Base-by-base conservation (phyloP, 2,888 invertebrate species). In the Empis livida region DNA sequence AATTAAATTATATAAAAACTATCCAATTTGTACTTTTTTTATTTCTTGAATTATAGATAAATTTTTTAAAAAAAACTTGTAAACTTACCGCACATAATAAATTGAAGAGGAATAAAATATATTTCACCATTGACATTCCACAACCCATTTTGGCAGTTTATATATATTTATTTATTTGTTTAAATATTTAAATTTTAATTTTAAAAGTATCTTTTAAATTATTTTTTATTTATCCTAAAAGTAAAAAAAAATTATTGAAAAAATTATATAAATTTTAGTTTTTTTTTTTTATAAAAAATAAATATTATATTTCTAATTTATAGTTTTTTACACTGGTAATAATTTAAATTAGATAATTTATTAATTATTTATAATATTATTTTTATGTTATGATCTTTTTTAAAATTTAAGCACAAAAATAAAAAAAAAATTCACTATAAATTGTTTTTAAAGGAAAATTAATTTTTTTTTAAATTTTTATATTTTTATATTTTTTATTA, bases 51-150 rank as follows among this genome's bases (percentile, higher is more conserved):
- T 20, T 20, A 5, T 20, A 5, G 20, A 20, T 5, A 20, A 20
- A 20, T 20, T n/a, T n/a, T n/a, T n/a, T n/a, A n/a, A n/a, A n/a
- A n/a, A 20, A 20, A 20, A 20, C 20, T 20, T 14, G 9, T 23
- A 9, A 41, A 83, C 85, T 84, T 69, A 85, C 85, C 76, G 82
- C 80, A 61, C 84, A 84, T 51, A 85, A 62, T 59, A 85, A 69
- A 68, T 87, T 87, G 70, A 87, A 84, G 68, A 84, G 75, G 70
- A 87, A 88, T 61, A 88, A 76, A 60, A 87, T 76, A 71, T 85
- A 86, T 76, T 88, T 88, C 65, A 87, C 78, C 73, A 83, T 80
- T 69, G 80, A 79, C 72, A 81, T 80, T 68, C 82, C 83, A 71
- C 80, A 82, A 70, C 77, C 77, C 79, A 80, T 80, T 64, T 72